Percentiles rank a stretch among this genome's conserved stretches.
Conservation (phyloP, 2,888 invertebrate species). For the Sepioteuthis lessoniana region DNA sequence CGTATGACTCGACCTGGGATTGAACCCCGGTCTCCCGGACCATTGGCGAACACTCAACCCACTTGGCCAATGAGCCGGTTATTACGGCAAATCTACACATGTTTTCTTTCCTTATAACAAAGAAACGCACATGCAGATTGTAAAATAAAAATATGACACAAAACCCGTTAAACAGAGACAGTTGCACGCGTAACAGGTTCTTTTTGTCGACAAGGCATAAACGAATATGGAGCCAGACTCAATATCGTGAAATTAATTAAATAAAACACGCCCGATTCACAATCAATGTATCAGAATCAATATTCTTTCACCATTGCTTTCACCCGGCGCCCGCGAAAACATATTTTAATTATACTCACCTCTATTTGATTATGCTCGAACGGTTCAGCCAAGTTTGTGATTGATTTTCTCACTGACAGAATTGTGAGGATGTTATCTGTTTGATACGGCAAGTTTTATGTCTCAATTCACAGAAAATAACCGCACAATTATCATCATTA, state of each 20-base stretch:
- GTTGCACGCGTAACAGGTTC: background rate
- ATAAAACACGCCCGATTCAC: background rate
- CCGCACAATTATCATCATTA: no score
- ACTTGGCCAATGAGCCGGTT: no score
- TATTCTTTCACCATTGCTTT: slow-evolving; percentile 3
- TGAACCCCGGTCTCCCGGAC: no score
- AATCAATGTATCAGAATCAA: background rate
- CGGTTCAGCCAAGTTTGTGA: background rate
- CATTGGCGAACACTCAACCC: no score
- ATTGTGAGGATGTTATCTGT: no score
- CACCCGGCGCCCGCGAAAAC: background rate
- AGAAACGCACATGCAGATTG: background rate
- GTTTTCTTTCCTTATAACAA: background rate
- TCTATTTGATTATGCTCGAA: no score
- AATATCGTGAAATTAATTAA: slow-evolving; percentile 18
- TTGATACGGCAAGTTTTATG: no score
- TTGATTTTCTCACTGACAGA: background rate
- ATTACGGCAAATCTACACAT: background rate
- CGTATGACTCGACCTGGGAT: no score
- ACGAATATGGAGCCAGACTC: slow-evolving; percentile 13
- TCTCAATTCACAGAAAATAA: no score
- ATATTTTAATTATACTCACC: background rate
- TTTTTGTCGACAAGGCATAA: background rate
- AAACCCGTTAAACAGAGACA: background rate
- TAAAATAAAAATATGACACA: background rate